phyloP scores from a whole-genome alignment of 2,888 invertebrate genomes.

The Cosmia trapezina region DNA sequence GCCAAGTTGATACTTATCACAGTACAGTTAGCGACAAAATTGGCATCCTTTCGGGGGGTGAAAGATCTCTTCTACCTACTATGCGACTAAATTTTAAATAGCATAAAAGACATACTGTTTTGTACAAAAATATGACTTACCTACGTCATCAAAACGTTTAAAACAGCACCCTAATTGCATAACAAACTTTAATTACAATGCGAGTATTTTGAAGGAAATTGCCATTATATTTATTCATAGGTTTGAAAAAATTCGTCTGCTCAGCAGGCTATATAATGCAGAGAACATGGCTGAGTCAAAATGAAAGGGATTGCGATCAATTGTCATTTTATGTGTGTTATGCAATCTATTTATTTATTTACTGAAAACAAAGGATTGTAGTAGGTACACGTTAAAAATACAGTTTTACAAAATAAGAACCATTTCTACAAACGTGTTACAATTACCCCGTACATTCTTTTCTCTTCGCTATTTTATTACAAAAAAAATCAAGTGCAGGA shows the following conservation, averaged over 20 bases:
- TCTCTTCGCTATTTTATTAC: neutral
- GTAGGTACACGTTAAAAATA: too few species aligned
- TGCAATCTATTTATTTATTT: neutral
- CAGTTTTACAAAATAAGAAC: too few species aligned
- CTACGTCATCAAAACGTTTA: neutral
- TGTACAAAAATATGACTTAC: neutral
- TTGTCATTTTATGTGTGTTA: neutral
- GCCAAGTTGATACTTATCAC: constrained; percentile 51
- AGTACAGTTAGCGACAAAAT: constrained; percentile 37
- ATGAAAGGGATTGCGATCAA: neutral
- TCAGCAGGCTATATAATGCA: neutral
- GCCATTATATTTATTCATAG: neutral
- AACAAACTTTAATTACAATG: neutral
- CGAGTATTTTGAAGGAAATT: neutral
- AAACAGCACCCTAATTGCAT: neutral
- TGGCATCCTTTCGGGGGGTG: neutral
- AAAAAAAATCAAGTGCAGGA: too few species aligned
- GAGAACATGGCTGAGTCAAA: neutral
- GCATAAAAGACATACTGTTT: neutral
- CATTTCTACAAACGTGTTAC: too few species aligned
- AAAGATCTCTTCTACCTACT: neutral
- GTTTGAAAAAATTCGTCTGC: neutral
- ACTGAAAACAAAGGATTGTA: too few species aligned
- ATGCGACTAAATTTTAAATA: neutral
- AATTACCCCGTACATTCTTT: neutral